phyloP scores from a whole-genome alignment of 2,113 vertebrate genomes.

The Hymenochirus boettgeri region DNA sequence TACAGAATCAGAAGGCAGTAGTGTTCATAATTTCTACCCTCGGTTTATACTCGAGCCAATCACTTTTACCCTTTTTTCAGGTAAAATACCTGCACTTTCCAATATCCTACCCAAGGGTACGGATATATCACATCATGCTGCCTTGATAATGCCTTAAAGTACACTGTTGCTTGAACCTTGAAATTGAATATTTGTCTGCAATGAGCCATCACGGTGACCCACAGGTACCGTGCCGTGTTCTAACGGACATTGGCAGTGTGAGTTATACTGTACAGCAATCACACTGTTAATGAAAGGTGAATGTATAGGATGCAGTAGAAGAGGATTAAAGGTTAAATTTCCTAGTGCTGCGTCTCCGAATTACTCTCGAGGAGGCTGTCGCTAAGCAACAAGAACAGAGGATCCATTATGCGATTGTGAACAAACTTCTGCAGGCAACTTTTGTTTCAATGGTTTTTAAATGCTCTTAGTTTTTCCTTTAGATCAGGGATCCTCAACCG shows the following conservation, averaged over 20 bases:
- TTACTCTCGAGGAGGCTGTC: constrained; percentile 23
- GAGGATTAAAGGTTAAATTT: constrained; percentile 25
- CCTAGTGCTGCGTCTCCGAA: constrained; percentile 5
- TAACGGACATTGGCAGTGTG: neutral
- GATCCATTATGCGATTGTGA: constrained; percentile 6
- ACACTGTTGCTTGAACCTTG: neutral
- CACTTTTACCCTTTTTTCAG: no score
- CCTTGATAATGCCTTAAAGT: no score
- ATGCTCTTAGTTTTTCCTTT: no score
- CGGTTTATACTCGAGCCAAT: no score
- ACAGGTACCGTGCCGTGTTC: neutral
- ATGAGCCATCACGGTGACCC: neutral
- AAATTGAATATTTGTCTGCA: neutral
- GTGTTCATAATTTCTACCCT: no score
- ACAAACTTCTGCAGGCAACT: constrained; percentile 36
- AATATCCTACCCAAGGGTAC: neutral
- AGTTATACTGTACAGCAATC: no score
- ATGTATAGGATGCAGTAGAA: constrained; percentile 9
- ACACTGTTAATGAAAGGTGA: neutral
- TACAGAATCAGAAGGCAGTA: no score
- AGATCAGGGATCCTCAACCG: no score
- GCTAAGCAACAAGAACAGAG: constrained; percentile 29
- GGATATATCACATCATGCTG: neutral
- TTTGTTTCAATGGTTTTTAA: constrained; percentile 14
- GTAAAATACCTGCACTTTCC: neutral